These are phyloP conservation scores for Latrodectus elegans DNA, from an alignment of 2,888 invertebrate genomes.

Conservation along the genomic window DNA sequence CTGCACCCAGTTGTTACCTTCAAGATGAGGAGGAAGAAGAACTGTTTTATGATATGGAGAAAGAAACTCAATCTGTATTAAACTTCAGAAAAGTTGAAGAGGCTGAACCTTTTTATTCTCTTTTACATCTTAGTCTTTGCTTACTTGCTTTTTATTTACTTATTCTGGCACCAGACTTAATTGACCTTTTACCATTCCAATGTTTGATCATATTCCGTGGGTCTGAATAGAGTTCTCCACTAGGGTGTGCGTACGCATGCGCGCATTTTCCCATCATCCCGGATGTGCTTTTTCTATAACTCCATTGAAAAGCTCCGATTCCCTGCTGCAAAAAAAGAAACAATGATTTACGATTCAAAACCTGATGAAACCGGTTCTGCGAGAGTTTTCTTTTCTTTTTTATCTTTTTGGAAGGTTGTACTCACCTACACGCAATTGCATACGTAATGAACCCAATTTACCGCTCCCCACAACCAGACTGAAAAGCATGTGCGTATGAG, in stretches of 20 bases:
- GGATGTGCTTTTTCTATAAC: constrained; percentile 49
- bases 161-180: neutral
- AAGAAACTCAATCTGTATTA: no score
- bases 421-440: constrained; percentile 50
- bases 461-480: neutral
- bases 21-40: no score
- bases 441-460: constrained; percentile 25
- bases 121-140: neutral
- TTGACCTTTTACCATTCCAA: neutral
- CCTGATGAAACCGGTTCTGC: constrained; percentile 59
- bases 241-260: constrained; percentile 20
- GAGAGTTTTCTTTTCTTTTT: constrained; percentile 1
- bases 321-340: constrained; percentile 19
- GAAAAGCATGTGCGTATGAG: neutral
- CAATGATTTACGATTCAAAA: constrained; percentile 50
- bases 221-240: neutral
- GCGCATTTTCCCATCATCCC: constrained; percentile 43
- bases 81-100: no score
- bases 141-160: neutral
- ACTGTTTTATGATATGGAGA: no score
- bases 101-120: neutral
- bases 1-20: no score
- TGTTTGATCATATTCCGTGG: constrained; percentile 3
- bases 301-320: constrained; percentile 58
- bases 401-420: neutral